These are phyloP conservation scores for Tauraco erythrolophus DNA, from an alignment of 2,113 vertebrate species.

Conservation along the genomic window DNA sequence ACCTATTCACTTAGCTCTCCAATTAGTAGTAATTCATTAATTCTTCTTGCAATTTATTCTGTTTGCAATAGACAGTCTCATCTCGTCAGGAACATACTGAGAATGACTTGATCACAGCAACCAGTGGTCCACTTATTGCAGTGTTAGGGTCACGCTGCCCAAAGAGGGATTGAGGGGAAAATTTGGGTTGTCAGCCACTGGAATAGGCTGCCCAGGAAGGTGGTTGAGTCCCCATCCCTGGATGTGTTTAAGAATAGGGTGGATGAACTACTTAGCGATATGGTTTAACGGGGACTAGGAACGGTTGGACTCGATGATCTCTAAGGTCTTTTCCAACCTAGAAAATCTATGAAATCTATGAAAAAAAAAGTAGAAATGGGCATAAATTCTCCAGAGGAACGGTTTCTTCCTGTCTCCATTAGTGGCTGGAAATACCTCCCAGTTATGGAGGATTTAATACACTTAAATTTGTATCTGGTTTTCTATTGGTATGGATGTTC, in stretches of 20 bases:
- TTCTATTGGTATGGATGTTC: not conserved
- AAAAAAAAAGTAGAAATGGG: not conserved
- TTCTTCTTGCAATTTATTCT: constrained; percentile 29
- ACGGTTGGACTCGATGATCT: no score
- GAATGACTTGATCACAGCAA: not conserved
- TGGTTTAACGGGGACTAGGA: no score
- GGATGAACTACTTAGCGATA: no score
- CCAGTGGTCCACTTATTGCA: not conserved
- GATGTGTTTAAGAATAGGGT: no score
- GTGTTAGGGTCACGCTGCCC: not conserved
- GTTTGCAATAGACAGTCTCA: not conserved
- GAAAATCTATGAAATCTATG: no score
- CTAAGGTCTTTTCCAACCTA: no score
- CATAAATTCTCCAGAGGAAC: not conserved
- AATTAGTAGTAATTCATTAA: constrained; percentile 36
- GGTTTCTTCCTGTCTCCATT: not conserved
- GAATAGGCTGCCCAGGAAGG: no score
- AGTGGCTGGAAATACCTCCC: not conserved
- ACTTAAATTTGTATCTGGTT: not conserved
- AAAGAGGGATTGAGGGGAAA: not conserved
- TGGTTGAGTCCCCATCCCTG: no score
- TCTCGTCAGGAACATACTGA: not conserved
- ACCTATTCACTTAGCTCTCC: constrained; percentile 36
- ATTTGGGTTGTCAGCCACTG: no score
- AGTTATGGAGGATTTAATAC: not conserved